A percentile compares a stretch with the other conserved stretches of the same genome.
These are phyloP conservation scores for Telmatochromis brachygnathus DNA, from an alignment of 2,113 vertebrate genomes.

Conservation along the genomic window DNA sequence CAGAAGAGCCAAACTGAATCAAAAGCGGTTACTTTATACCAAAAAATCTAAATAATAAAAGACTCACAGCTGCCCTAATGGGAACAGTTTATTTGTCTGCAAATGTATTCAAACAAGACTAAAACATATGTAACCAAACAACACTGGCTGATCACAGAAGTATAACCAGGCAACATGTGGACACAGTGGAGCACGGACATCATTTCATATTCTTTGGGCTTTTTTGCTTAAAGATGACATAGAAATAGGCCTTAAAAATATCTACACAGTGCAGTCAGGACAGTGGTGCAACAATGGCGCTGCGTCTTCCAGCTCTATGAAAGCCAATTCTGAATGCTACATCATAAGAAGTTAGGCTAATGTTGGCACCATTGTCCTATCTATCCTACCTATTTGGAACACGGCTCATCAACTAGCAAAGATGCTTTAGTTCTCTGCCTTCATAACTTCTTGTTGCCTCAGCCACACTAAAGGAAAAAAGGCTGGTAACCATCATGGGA, in stretches of 20 bases:
- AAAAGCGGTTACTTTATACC: fast-evolving
- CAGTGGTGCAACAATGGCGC: neutral
- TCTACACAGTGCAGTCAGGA: neutral
- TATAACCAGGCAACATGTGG: neutral
- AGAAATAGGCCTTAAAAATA: neutral
- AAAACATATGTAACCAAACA: neutral
- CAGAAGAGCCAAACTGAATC: neutral
- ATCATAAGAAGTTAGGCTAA: fast-evolving
- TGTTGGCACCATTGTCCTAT: fast-evolving
- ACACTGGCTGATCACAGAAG: neutral
- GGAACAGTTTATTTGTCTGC: neutral
- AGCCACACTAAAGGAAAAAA: neutral
- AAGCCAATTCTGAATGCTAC: neutral
- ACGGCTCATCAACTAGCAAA: fast-evolving
- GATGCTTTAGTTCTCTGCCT: neutral
- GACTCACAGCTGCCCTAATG: neutral
- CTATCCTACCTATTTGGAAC: neutral
- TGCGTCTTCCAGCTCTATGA: neutral
- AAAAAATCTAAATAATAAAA: neutral
- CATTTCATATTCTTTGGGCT: neutral
- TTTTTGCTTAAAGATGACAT: neutral
- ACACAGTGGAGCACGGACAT: neutral
- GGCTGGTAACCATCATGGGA: neutral
- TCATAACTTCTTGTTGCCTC: neutral
- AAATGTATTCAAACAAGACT: neutral